Percentiles rank a stretch among this genome's conserved stretches.
Evolutionary conservation across 2,113 vertebrate genomes (phyloP).

Genomic region (Phrynosoma platyrhinos): DNA sequence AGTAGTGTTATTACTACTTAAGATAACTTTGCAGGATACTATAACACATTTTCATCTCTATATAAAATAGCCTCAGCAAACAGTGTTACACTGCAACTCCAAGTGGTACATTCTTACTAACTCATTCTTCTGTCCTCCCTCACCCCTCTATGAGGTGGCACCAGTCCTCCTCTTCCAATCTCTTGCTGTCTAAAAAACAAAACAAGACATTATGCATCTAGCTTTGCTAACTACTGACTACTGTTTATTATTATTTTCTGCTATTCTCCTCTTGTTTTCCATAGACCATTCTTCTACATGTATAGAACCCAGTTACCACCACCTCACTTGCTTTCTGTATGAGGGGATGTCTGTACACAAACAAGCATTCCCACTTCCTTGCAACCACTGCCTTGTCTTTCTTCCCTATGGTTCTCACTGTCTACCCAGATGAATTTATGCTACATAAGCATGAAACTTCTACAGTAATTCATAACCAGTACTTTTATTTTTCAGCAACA

Average conservation of each 20-base stretch:
- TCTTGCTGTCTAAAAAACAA: neutral
- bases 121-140: neutral
- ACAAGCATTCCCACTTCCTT: neutral
- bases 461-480: conserved; percentile 9
- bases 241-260: neutral
- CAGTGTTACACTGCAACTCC: neutral
- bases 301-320: neutral
- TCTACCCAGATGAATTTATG: neutral
- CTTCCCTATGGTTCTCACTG: fast-evolving
- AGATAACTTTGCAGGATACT: neutral
- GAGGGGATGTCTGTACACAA: neutral
- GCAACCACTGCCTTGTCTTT: neutral
- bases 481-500: conserved; percentile 51
- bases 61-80: neutral
- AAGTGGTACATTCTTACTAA: neutral
- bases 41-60: neutral
- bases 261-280: neutral
- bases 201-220: neutral
- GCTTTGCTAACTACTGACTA: neutral
- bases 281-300: neutral
- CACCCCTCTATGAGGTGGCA: neutral
- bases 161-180: neutral
- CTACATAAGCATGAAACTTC: conserved; percentile 41
- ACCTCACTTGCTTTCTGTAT: neutral
- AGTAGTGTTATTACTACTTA: neutral